Base-by-base conservation (phyloP, 2,888 invertebrate species). In the Ophion slaviceki region DNA sequence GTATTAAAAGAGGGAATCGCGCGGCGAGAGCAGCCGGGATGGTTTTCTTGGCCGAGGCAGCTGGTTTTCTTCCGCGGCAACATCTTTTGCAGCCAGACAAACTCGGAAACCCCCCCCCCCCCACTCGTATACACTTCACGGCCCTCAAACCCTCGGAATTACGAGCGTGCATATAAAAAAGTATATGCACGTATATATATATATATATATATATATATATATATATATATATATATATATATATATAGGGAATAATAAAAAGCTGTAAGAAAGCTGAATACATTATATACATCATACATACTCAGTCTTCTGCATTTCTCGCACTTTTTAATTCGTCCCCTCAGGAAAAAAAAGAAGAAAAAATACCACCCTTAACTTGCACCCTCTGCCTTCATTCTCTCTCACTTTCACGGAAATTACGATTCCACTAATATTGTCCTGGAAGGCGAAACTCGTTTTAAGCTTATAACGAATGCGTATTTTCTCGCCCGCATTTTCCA, bases 31-130 rank as follows among this genome's bases (percentile, higher is more conserved):
- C 61, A 67, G 17, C 61, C 40, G 64, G 74, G 82, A 87, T 80
- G 61, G 77, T 86, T 36, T 62, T 57, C 76, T 70, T 61, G 77
- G 67, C 59, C 47, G n/a, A 53, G 74, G 80, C 82, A 82, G 76
- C 82, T 86, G 86, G 74, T 86, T 88, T 83, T 86, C 80, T 71
- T 87, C 84, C 32, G 57, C 76, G 79, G 77, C 66, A 68, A 68
- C 66, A 53, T 40, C 78, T 78, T 57, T 77, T 62, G 67, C 70
- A 47, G 64, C 24, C 57, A 81, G 71, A 68, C 71, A 80, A 67
- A 67, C 72, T 36, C 71, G 75, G 77, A 71, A 74, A 70, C 64
- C 74, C 74, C 24, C 24, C 24, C 24, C 24, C 24, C 1, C 32
- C 78, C 76, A 67, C 70, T 66, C 62, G 17, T 61, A 75, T 75